Percentiles rank a stretch among this genome's conserved stretches.
These are phyloP conservation scores for Tamias sibiricus DNA, from an alignment of 2,113 vertebrate species.

Conservation along the genomic window DNA sequence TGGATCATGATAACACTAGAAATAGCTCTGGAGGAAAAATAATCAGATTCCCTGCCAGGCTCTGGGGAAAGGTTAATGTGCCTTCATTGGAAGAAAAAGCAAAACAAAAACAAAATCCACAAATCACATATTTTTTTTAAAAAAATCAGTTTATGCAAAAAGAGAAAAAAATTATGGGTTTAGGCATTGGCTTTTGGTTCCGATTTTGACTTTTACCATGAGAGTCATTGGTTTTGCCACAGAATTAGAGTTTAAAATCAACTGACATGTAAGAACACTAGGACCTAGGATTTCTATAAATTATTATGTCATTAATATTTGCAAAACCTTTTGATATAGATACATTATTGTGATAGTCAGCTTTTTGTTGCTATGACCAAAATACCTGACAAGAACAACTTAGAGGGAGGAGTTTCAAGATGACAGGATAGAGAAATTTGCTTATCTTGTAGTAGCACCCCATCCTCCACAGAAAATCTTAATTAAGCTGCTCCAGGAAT, in stretches of 20 bases:
- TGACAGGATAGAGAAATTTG: too few species aligned
- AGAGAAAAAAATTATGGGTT: too few species aligned
- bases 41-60: conserved; percentile 61
- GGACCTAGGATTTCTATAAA: background rate
- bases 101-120: background rate
- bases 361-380: too few species aligned
- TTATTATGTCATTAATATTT: background rate
- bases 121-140: background rate
- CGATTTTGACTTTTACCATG: background rate
- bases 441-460: too few species aligned
- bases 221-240: background rate
- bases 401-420: too few species aligned
- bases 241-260: background rate
- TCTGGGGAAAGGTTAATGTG: conserved; percentile 68
- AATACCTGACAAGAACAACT: too few species aligned
- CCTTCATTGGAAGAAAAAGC: background rate
- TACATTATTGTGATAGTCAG: background rate
- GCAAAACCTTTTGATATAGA: background rate
- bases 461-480: too few species aligned
- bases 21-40: conserved; percentile 70
- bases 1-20: conserved; percentile 69
- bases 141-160: background rate
- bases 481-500: too few species aligned
- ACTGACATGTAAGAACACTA: background rate
- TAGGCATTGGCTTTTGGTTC: background rate